Percentiles rank a stretch among this genome's conserved stretches.
These are phyloP conservation scores for Eolophus roseicapilla DNA, from an alignment of 2,113 vertebrate species.

Conservation along the genomic window DNA sequence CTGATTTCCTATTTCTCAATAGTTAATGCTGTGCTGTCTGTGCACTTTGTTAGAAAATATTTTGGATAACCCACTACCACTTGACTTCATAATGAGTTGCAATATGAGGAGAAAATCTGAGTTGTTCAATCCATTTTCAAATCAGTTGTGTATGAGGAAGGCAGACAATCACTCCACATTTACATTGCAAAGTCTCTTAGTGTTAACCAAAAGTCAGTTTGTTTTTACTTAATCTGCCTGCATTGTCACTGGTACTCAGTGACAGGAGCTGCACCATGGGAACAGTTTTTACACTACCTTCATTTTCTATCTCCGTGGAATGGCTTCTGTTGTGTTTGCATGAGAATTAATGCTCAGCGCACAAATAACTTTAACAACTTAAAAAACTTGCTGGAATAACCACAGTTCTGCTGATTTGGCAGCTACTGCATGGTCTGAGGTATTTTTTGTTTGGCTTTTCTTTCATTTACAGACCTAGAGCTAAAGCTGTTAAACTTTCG, in stretches of 20 bases:
- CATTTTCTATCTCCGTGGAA: not conserved
- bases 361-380: slow-evolving; percentile 20
- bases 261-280: not conserved
- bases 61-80: not conserved
- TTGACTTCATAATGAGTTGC: not conserved
- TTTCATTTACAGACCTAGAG: slow-evolving; percentile 24
- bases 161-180: not conserved
- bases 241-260: not conserved
- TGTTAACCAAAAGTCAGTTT: not conserved
- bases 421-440: not conserved
- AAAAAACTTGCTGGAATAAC: not conserved
- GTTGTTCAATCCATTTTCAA: not conserved
- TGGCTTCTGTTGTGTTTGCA: not conserved
- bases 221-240: not conserved
- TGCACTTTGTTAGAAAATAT: not conserved
- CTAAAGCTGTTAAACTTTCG: slow-evolving; percentile 38
- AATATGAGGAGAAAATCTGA: not conserved
- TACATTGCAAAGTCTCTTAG: not conserved
- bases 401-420: not conserved
- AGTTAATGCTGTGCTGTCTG: not conserved
- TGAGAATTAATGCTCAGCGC: slow-evolving; percentile 7
- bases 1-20: not conserved
- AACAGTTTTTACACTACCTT: not conserved
- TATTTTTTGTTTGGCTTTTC: slow-evolving; percentile 27
- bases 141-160: not conserved